phyloP scores from a whole-genome alignment of 2,888 invertebrate species.

The Tinea semifulvella region DNA sequence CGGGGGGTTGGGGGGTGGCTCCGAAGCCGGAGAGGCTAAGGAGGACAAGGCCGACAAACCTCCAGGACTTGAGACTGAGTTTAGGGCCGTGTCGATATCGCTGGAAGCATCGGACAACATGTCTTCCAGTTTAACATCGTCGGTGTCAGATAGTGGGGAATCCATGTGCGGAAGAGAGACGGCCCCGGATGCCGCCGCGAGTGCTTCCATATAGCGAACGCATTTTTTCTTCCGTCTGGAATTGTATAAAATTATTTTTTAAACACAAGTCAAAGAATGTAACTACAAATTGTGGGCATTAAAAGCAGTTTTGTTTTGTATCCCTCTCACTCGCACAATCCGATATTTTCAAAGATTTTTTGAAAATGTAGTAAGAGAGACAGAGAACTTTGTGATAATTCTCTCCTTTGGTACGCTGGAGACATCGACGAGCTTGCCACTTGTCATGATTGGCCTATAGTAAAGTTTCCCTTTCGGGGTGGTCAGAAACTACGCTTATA shows the following conservation, averaged over 20 bases:
- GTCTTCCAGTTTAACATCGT: constrained; percentile 74
- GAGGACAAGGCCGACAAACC: constrained; percentile 58
- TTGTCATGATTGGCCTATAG: too few species aligned
- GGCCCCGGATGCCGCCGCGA: constrained; percentile 71
- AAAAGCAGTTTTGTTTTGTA: background rate
- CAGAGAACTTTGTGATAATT: too few species aligned
- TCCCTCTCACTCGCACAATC: background rate
- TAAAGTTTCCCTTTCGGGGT: too few species aligned
- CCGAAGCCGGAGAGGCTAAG: constrained; percentile 81
- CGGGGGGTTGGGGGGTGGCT: constrained; percentile 63
- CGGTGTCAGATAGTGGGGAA: constrained; percentile 82
- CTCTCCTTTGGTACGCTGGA: too few species aligned
- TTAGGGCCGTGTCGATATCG: constrained; percentile 62
- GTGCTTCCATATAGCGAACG: constrained; percentile 93
- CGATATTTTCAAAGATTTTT: too few species aligned
- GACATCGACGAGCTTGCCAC: too few species aligned
- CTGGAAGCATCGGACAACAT: constrained; percentile 73
- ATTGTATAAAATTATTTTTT: constrained; percentile 21
- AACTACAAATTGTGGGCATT: background rate
- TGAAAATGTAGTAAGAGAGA: too few species aligned
- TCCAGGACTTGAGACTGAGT: constrained; percentile 59
- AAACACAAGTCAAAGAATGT: too few species aligned
- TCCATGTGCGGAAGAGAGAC: constrained; percentile 81
- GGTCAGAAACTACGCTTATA: too few species aligned
- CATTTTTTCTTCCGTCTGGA: constrained; percentile 96